Conservation (phyloP, 2,113 vertebrate genomes). For the Eurystomus gularis region DNA sequence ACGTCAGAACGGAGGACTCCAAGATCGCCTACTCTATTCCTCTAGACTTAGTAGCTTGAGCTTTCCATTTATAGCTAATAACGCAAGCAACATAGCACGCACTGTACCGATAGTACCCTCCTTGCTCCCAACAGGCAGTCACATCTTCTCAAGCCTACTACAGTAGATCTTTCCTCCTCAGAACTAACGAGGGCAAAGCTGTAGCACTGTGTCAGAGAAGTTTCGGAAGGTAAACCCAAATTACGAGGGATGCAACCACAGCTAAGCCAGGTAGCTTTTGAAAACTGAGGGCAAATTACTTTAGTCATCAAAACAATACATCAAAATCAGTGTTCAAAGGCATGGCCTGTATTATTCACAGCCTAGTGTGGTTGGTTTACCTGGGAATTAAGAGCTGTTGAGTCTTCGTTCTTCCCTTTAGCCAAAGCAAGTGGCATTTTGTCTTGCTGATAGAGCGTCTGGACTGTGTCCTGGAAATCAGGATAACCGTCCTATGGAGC, state of each 20-base stretch:
- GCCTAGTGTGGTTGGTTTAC: constrained; percentile 56
- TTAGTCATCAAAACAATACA: constrained; percentile 9
- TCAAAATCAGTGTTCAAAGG: not conserved
- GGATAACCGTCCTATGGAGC: constrained; percentile 87
- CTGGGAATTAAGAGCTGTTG: constrained; percentile 86
- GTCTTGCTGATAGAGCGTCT: constrained; percentile 88
- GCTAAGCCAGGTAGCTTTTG: not conserved
- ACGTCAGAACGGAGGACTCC: constrained; percentile 11
- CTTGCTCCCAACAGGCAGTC: constrained; percentile 10
- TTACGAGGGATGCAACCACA: not conserved
- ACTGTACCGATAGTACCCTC: constrained; percentile 24
- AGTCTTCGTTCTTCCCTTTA: constrained; percentile 90
- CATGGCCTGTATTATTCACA: not conserved
- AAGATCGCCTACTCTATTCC: constrained; percentile 28
- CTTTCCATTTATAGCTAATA: constrained; percentile 39
- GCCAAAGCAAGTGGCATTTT: constrained; percentile 84
- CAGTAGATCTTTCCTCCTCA: not conserved
- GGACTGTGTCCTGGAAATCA: constrained; percentile 90
- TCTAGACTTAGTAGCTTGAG: not conserved
- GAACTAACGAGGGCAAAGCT: constrained; percentile 6
- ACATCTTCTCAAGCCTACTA: not conserved
- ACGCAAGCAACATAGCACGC: not conserved
- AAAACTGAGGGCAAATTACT: constrained; percentile 1
- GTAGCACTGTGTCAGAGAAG: not conserved
- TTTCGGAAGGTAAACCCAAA: constrained; percentile 12